phyloP scores from a whole-genome alignment of 2,888 invertebrate species.

The Lycocerus yunnanus region DNA sequence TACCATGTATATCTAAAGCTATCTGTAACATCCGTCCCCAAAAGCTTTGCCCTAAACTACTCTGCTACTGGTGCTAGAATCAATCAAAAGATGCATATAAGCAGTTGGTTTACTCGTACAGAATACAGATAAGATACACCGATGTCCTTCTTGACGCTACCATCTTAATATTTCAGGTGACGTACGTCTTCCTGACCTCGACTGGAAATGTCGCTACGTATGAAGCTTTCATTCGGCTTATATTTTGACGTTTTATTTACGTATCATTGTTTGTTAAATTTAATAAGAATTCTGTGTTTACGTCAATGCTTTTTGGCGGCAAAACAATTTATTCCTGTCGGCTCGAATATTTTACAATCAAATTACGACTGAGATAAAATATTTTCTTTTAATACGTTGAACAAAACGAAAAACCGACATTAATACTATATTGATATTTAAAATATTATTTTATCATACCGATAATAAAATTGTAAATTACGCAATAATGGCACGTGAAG shows the following conservation, averaged over 20 bases:
- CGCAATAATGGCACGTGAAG: slow-evolving; percentile 37
- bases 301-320: neutral
- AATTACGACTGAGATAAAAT: neutral
- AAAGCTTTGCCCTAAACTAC: slow-evolving; percentile 16
- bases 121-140: slow-evolving; percentile 22
- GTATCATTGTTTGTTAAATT: neutral
- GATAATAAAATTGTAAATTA: slow-evolving; percentile 14
- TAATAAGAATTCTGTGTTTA: neutral
- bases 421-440: no score
- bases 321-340: neutral
- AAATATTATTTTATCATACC: neutral
- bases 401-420: neutral
- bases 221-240: neutral
- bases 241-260: neutral
- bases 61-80: slow-evolving; percentile 17
- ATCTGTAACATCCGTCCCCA: slow-evolving; percentile 20
- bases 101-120: slow-evolving; percentile 14
- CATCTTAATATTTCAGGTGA: neutral
- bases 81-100: slow-evolving; percentile 29
- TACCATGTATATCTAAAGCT: slow-evolving; percentile 12
- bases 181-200: neutral
- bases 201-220: neutral
- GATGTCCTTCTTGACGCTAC: neutral
- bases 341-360: neutral
- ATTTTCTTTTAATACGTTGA: neutral